Evolutionary conservation across 2,113 vertebrate genomes (phyloP).

Genomic region (Bambusicola thoracicus): DNA sequence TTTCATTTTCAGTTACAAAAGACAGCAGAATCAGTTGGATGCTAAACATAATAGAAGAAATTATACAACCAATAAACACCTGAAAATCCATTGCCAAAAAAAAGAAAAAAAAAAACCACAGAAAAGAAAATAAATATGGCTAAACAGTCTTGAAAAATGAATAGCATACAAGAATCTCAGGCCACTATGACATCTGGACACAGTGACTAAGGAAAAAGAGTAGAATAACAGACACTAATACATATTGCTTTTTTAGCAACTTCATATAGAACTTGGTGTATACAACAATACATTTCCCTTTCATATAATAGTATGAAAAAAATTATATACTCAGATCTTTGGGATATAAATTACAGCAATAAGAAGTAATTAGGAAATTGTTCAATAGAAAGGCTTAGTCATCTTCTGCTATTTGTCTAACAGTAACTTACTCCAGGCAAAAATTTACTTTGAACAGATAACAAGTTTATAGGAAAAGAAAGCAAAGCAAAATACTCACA

Average conservation of each 20-base stretch:
- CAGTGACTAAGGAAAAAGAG: background rate
- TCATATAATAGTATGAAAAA: fast-evolving
- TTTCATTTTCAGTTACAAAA: background rate
- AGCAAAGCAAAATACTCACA: conserved; percentile 86
- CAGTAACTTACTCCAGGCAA: background rate
- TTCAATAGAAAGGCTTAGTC: background rate
- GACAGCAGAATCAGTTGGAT: background rate
- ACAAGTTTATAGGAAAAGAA: conserved; percentile 3
- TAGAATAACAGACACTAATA: background rate
- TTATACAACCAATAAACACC: background rate
- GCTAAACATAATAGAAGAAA: conserved; percentile 13
- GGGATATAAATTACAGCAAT: background rate
- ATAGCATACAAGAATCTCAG: background rate
- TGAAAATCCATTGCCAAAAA: background rate
- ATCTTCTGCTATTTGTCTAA: background rate
- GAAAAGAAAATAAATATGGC: background rate
- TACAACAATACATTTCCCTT: background rate
- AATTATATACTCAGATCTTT: background rate
- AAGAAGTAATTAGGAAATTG: background rate
- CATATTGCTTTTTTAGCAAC: background rate
- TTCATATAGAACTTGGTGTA: background rate
- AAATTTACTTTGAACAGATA: conserved; percentile 9
- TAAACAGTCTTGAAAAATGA: background rate
- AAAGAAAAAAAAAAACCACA: background rate
- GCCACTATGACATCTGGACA: background rate